A percentile compares a stretch with the other conserved stretches of the same genome.
These are phyloP conservation scores for Setophaga kirtlandii DNA, from an alignment of 2,113 vertebrate species.

Conservation along the genomic window DNA sequence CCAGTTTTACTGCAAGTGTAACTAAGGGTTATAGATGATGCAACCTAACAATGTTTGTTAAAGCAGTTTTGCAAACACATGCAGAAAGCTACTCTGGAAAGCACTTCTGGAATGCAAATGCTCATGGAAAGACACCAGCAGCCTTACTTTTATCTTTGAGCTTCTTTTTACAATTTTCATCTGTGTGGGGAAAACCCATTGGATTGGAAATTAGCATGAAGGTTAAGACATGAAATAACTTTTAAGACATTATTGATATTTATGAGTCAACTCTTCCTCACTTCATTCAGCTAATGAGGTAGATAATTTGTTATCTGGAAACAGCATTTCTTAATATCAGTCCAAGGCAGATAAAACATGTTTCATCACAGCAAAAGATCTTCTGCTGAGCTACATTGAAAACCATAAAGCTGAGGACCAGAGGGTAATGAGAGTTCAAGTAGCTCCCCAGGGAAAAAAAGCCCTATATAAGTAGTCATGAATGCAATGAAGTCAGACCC, in stretches of 20 bases:
- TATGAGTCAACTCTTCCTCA: not conserved
- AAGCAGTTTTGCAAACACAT: constrained; percentile 75
- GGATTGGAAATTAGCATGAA: constrained; percentile 64
- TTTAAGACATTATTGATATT: not conserved
- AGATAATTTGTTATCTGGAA: not conserved
- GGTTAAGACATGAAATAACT: constrained; percentile 21
- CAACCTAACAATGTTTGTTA: constrained; percentile 36
- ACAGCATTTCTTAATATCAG: not conserved
- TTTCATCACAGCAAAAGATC: not conserved
- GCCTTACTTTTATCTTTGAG: constrained; percentile 99
- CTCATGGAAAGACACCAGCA: constrained; percentile 60
- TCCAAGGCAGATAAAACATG: not conserved
- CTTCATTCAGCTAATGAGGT: not conserved
- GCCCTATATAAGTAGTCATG: not conserved
- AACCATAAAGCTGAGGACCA: not conserved
- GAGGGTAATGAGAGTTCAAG: not conserved
- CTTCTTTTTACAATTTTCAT: constrained; percentile 97
- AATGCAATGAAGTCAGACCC: not conserved
- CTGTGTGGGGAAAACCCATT: constrained; percentile 87
- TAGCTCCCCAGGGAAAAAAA: not conserved
- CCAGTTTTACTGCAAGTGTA: not conserved
- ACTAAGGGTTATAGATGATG: constrained; percentile 69
- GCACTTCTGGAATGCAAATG: constrained; percentile 52
- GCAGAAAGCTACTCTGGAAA: constrained; percentile 77
- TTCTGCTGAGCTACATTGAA: not conserved